These are phyloP conservation scores for Sympetrum striolatum DNA, from an alignment of 2,888 invertebrate genomes.

Conservation along the genomic window DNA sequence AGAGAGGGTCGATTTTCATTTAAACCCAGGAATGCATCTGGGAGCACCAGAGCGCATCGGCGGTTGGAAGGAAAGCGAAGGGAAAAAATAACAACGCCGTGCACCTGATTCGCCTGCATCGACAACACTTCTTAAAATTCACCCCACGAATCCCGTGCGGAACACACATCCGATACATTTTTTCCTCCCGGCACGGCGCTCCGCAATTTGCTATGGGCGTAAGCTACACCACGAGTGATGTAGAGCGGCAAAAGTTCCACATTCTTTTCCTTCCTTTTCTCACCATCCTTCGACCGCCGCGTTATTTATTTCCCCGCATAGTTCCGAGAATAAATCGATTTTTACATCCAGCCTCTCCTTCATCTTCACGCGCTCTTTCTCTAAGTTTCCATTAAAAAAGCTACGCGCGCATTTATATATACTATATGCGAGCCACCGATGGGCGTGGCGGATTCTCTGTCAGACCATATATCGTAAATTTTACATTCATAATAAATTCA, in stretches of 20 bases:
- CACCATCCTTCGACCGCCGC: background rate
- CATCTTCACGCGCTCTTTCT: background rate
- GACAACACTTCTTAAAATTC: background rate
- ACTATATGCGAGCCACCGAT: slow-evolving; percentile 10
- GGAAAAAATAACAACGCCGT: background rate
- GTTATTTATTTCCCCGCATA: slow-evolving; percentile 28
- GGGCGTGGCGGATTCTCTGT: slow-evolving; percentile 24
- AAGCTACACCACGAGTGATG: background rate
- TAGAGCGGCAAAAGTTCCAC: background rate
- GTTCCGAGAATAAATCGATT: slow-evolving; percentile 5
- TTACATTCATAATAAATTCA: slow-evolving; percentile 42
- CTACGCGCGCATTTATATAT: background rate
- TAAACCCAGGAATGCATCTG: background rate
- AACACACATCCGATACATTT: background rate
- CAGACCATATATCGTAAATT: slow-evolving; percentile 30
- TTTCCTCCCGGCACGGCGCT: background rate
- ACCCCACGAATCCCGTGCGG: background rate
- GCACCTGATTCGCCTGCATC: background rate
- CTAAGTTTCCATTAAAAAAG: slow-evolving; percentile 6
- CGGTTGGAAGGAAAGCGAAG: no score
- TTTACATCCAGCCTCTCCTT: background rate
- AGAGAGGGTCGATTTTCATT: background rate
- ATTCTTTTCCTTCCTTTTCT: background rate
- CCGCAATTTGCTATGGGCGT: slow-evolving; percentile 31
- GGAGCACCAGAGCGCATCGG: background rate